A percentile compares a stretch with the other conserved stretches of the same genome.
Conservation (phyloP, 2,113 vertebrate genomes). For the Menidia beryllina region DNA sequence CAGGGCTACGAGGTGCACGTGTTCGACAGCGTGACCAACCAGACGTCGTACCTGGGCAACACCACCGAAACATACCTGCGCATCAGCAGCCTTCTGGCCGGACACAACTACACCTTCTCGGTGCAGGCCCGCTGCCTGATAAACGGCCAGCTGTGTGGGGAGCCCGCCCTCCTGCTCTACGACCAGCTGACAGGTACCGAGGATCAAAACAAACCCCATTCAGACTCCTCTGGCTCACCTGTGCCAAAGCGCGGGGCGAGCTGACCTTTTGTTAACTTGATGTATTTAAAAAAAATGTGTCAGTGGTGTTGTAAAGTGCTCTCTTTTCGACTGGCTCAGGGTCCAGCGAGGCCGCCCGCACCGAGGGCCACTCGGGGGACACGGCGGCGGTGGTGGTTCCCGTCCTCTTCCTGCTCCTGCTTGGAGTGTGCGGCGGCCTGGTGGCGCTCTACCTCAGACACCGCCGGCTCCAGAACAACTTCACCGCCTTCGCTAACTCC, state of each 20-base stretch:
- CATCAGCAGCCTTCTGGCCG: conserved; percentile 88
- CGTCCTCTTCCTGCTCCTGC: conserved; percentile 91
- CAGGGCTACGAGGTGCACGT: conserved; percentile 95
- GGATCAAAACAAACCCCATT: not conserved
- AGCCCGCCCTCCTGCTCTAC: conserved; percentile 88
- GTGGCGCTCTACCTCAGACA: conserved; percentile 90
- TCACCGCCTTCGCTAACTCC: conserved; percentile 95
- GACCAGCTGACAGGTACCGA: conserved; percentile 85
- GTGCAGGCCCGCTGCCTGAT: conserved; percentile 92
- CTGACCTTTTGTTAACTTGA: too few relatives aligned
- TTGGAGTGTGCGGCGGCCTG: conserved; percentile 87
- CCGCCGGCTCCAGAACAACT: conserved; percentile 92
- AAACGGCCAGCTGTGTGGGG: conserved; percentile 91
- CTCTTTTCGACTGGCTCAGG: conserved; percentile 21
- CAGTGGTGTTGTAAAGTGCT: not conserved
- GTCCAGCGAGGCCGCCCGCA: conserved; percentile 60
- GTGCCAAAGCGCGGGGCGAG: too few relatives aligned
- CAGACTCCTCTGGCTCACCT: too few relatives aligned
- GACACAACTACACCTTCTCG: conserved; percentile 94
- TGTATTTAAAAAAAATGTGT: too few relatives aligned
- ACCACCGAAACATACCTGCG: conserved; percentile 95
- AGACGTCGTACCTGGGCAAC: conserved; percentile 88
- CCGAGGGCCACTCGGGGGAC: conserved; percentile 76
- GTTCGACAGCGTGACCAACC: conserved; percentile 89
- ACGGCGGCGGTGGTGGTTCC: conserved; percentile 93